Conservation (phyloP, 2,797 vertebrate species). For the Sebastolobus alascanus region DNA sequence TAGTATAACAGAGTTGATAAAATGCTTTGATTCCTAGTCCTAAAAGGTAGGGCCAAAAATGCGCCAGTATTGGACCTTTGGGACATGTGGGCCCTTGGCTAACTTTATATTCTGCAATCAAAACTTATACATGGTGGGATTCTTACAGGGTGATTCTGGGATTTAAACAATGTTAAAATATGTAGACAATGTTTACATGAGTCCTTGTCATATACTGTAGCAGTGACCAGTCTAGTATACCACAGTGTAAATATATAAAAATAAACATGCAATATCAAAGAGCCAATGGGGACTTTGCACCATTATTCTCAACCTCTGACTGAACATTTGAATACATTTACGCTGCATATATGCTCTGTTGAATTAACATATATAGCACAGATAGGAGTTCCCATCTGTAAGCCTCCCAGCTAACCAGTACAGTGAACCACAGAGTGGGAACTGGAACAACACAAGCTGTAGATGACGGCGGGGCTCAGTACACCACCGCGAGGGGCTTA, state of each 20-base stretch:
- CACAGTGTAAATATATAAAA: too few species aligned
- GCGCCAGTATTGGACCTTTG: too few species aligned
- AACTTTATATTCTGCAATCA: background rate
- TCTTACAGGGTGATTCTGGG: background rate
- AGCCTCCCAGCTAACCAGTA: conserved; percentile 34
- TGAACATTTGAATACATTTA: conserved; percentile 18
- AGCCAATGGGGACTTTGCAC: background rate
- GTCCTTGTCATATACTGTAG: background rate
- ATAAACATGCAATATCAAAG: background rate
- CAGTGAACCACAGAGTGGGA: conserved; percentile 44
- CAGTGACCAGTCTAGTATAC: background rate
- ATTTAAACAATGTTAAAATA: background rate
- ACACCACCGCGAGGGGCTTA: conserved; percentile 56
- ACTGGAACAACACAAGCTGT: conserved; percentile 50
- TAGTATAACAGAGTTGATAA: background rate
- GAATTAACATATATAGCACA: conserved; percentile 47
- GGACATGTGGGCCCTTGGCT: background rate
- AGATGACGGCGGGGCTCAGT: conserved; percentile 43
- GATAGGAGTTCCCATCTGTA: conserved; percentile 7
- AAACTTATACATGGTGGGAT: background rate
- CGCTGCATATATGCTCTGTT: background rate
- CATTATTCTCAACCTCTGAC: background rate
- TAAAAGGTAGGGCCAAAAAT: too few species aligned
- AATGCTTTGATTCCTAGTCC: background rate
- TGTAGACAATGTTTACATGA: background rate